Percentiles rank a stretch among this genome's conserved stretches.
Conservation (phyloP, 2,797 vertebrate species). For the Mormyrops boulengeri region DNA sequence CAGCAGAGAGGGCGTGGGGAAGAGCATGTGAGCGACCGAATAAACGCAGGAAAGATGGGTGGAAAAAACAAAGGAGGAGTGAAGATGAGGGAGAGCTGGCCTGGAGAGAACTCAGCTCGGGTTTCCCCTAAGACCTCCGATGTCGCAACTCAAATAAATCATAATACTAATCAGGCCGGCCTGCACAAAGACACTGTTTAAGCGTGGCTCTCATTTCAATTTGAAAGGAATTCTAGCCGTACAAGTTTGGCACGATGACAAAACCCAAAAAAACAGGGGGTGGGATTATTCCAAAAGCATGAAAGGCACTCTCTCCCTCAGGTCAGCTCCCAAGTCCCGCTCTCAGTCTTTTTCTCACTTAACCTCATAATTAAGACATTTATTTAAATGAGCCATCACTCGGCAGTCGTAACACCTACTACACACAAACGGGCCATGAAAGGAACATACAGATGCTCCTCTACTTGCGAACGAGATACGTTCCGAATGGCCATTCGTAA, state of each 20-base stretch:
- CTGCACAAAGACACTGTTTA: background rate
- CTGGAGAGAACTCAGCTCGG: background rate
- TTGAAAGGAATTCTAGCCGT: background rate
- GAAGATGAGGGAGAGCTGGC: background rate
- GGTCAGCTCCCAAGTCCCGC: background rate
- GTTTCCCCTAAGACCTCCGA: background rate
- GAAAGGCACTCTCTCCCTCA: background rate
- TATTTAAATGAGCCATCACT: background rate
- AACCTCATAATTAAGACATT: background rate
- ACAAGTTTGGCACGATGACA: background rate
- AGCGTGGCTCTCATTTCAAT: background rate
- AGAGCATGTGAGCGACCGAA: background rate
- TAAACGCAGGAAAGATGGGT: background rate
- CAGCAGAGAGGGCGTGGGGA: background rate
- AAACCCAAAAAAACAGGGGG: background rate
- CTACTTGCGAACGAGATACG: too few relatives aligned
- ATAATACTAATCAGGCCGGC: background rate
- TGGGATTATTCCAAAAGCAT: background rate
- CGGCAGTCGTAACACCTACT: background rate
- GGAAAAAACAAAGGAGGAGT: background rate
- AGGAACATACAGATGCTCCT: background rate
- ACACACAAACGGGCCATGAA: background rate
- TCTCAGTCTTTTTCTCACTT: background rate
- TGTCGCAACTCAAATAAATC: conserved; percentile 7
- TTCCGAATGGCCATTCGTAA: too few relatives aligned